Base-by-base conservation (phyloP, 1,140 invertebrate species). In the Melitaea cinxia region DNA sequence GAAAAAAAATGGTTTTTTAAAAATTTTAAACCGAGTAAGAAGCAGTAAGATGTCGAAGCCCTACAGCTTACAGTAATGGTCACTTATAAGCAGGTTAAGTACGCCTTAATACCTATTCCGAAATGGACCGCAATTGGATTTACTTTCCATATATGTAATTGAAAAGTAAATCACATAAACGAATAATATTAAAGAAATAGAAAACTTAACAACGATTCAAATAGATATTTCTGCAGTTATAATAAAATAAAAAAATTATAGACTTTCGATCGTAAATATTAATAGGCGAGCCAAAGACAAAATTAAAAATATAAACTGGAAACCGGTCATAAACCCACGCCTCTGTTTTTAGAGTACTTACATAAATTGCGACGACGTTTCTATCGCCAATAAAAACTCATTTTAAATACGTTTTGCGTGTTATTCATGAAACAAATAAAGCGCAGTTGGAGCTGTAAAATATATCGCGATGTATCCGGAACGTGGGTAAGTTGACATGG, bases 341-440 rank as follows among this genome's bases (percentile, higher is more conserved):
- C 50, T 60, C 17, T 35, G 57, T 73, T 82, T 85, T 83, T 73
- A 73, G 78, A 78, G 65, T 77, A 74, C 76, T 83, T 81, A 81
- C 63, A 80, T 78, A 82, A 86, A 81, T 65, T 61, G 35, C 28
- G 17, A 64, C 70, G 60, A 59, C 52, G 70, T 74, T 81, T 77
- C 80, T 78, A 73, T 70, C 37, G 57, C 65, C 63, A 50, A 73
- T 64, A 80, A 72, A 73, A 79, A 75, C 56, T 65, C n/a, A 69
- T 60, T 65, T 72, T 70, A 64, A 72, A 58, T 75, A 62, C 71
- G 77, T 77, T 68, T 68, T 37, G 58, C 24, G 33, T 60, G 56
- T 65, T 63, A 33, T 73, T 68, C 74, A 71, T 73, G 65, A 75
- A 65, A 14, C 7, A 58, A 14, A 55, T 53, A 66, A 68, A 52